A percentile compares a stretch with the other conserved stretches of the same genome.
These are phyloP conservation scores for Canis aureus DNA, from an alignment of 2,113 vertebrate species.

Conservation along the genomic window DNA sequence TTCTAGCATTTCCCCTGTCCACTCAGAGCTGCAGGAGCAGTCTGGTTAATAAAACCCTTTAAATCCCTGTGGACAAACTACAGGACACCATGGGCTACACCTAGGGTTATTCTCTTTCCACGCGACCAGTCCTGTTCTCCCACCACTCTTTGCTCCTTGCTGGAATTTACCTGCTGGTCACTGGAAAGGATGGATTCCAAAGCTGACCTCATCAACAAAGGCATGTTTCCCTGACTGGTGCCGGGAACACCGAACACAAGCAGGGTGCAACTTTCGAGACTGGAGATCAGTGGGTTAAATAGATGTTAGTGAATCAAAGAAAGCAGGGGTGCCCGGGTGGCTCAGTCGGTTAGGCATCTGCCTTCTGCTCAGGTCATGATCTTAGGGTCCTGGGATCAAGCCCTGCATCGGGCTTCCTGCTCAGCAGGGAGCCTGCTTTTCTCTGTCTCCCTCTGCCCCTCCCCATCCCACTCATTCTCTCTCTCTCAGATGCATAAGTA, in stretches of 20 bases:
- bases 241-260: background rate
- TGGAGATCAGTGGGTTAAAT: background rate
- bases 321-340: too few relatives aligned
- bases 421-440: too few relatives aligned
- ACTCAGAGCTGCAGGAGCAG: background rate
- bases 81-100: background rate
- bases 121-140: background rate
- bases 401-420: too few relatives aligned
- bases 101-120: background rate
- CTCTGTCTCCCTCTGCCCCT: too few relatives aligned
- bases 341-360: too few relatives aligned
- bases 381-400: too few relatives aligned
- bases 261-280: background rate
- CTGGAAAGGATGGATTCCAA: background rate
- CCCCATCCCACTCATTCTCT: too few relatives aligned
- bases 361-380: too few relatives aligned
- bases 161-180: background rate
- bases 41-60: background rate
- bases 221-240: background rate
- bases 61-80: background rate
- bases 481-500: too few relatives aligned
- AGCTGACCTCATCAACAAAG: background rate
- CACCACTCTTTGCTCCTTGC: background rate
- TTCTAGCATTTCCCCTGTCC: background rate
- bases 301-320: background rate